Percentiles rank a stretch among this genome's conserved stretches.
phyloP scores from a whole-genome alignment of 2,113 vertebrate genomes.

The Raphicerus campestris region DNA sequence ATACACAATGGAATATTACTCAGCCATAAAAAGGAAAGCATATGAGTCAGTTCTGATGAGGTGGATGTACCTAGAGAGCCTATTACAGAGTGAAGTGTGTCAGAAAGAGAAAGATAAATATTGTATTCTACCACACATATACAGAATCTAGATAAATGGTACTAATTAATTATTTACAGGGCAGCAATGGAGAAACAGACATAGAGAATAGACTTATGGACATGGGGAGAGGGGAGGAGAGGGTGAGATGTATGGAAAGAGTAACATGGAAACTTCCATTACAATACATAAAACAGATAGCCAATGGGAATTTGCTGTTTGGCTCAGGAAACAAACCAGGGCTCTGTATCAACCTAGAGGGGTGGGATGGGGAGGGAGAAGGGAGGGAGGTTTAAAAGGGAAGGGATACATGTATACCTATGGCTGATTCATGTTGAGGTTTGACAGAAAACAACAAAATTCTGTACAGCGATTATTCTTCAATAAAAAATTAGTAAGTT shows the following conservation, averaged over 20 bases:
- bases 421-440: neutral
- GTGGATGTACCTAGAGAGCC: neutral
- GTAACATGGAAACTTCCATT: neutral
- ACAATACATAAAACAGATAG: neutral
- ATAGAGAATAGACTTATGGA: neutral
- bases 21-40: neutral
- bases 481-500: neutral
- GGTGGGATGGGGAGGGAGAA: neutral
- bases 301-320: neutral
- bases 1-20: neutral
- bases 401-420: neutral
- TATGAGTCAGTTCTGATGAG: neutral
- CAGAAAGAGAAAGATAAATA: neutral
- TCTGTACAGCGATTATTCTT: neutral
- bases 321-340: neutral
- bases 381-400: neutral
- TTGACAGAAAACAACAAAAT: neutral
- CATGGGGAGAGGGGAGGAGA: neutral
- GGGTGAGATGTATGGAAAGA: neutral
- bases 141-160: neutral
- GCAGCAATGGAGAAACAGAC: neutral
- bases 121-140: neutral
- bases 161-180: neutral
- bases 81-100: neutral
- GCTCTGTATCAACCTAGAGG: neutral